phyloP scores from a whole-genome alignment of 2,113 vertebrate genomes.

The Alligator sinensis region DNA sequence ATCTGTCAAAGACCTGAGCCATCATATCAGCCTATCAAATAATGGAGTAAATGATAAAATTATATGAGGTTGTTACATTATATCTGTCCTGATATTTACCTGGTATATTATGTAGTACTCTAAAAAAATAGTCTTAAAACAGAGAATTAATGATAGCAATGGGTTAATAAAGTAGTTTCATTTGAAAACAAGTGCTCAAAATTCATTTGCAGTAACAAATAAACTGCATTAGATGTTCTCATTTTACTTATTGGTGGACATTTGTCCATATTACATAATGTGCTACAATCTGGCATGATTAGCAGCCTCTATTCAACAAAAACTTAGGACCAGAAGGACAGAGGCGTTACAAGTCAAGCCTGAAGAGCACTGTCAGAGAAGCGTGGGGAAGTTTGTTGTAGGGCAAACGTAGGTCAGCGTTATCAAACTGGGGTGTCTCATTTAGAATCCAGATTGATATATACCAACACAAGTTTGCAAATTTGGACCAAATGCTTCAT shows the following conservation, averaged over 20 bases:
- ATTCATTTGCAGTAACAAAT: not conserved
- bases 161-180: not conserved
- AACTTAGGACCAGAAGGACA: not conserved
- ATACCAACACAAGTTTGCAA: not conserved
- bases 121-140: not conserved
- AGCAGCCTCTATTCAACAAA: not conserved
- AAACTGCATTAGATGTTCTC: not conserved
- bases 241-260: not conserved
- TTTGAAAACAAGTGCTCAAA: not conserved
- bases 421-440: not conserved
- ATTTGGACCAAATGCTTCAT: constrained; percentile 1
- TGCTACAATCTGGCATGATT: not conserved
- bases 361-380: not conserved
- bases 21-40: not conserved
- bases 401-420: not conserved
- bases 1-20: not conserved
- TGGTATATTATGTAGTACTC: not conserved
- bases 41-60: not conserved
- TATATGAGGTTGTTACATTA: not conserved
- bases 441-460: not conserved
- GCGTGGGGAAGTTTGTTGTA: not conserved
- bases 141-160: not conserved
- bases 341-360: not conserved
- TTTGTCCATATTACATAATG: constrained; percentile 8
- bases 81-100: not conserved